Evolutionary conservation across 2,888 invertebrate species (phyloP), one percentile per base, ranked within the genome.

Genomic region (Protodeltote pygarga): DNA sequence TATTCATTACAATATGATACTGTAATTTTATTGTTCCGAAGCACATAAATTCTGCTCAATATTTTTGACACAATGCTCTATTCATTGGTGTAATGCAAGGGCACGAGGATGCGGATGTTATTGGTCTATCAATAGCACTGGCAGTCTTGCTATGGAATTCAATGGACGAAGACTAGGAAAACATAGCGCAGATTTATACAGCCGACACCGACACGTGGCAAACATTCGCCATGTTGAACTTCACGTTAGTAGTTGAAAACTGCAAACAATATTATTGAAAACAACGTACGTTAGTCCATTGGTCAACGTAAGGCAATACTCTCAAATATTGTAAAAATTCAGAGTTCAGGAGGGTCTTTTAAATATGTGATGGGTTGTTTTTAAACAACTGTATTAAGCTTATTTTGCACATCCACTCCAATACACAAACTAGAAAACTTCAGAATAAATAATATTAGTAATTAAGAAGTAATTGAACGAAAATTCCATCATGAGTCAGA

Each of bases 121-220:
- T 75, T 73, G 25, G 59, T 81, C 79, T 85, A 86, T 81, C 77
- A 81, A 85, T 85, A 85, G 77, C 77, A 60, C 75, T 81, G 79
- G 76, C 81, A 79, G 63, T 66, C 53, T 73, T 57, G 67, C 66
- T 71, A 73, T 72, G 76, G 75, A 77, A 84, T 77, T 77, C 65
- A 73, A 81, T 79, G 64, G 74, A 75, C 63, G 60, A 67, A 71
- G 53, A 58, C 42, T 71, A 68, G 65, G 69, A 69, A 68, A 75
- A 72, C 73, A 71, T 68, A 61, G 47, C 52, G 61, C 64, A 68
- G 67, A 61, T 72, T 74, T 74, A 73, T 71, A 45, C 33, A 69
- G 50, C 46, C 44, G 53, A 77, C 82, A 82, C 46, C 44, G 53
- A 77, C 82, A 82, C 79, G 83, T 82, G 83, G 77, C 69, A 71